phyloP scores from a whole-genome alignment of 2,113 vertebrate species.

The Crotalus viridis region DNA sequence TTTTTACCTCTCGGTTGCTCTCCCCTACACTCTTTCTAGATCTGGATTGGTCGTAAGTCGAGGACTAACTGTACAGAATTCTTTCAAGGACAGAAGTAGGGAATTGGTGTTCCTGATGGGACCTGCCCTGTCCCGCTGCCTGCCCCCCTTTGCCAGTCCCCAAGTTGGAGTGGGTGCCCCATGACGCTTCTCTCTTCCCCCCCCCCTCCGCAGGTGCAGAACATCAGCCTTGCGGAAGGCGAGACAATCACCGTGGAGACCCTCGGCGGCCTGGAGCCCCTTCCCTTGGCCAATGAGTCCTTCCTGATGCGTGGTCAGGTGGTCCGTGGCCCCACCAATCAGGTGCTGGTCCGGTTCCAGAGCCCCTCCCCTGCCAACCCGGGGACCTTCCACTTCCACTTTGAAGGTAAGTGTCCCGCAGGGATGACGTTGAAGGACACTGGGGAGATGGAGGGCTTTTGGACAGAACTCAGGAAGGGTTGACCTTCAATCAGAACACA shows the following conservation, averaged over 20 bases:
- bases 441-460: not conserved
- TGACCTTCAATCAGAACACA: no score
- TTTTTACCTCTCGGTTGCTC: no score
- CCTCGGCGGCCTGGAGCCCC: constrained; percentile 74
- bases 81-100: not conserved
- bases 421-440: not conserved
- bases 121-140: no score
- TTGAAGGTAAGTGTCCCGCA: constrained; percentile 78
- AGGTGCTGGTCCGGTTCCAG: constrained; percentile 84
- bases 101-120: not conserved
- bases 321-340: constrained; percentile 88
- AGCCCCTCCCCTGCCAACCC: constrained; percentile 71
- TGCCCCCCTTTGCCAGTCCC: not conserved
- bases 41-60: no score
- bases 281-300: constrained; percentile 89
- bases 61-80: no score
- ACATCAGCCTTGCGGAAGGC: constrained; percentile 85
- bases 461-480: not conserved
- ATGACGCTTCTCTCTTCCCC: not conserved
- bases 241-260: constrained; percentile 85
- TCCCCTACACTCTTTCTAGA: no score
- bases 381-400: constrained; percentile 81
- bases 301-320: constrained; percentile 89
- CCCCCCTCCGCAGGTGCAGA: constrained; percentile 78
- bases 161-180: not conserved